Percentiles rank a stretch among this genome's conserved stretches.
phyloP scores from a whole-genome alignment of 92 coral and sea anemone species.

The Micromussa lordhowensis region DNA sequence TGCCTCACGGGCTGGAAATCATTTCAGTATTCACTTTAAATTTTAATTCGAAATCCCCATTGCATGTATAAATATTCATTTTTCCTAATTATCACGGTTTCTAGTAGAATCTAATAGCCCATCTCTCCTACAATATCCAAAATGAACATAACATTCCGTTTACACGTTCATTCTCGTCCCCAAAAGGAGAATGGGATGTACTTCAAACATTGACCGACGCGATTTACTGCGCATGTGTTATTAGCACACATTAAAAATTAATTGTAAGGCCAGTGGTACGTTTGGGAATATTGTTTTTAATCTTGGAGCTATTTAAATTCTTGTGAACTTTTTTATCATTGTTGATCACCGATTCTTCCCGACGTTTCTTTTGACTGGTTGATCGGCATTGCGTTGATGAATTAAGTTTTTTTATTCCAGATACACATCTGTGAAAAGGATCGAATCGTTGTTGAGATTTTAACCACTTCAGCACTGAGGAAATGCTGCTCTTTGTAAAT shows the following conservation, averaged over 20 bases:
- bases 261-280: not conserved
- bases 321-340: not conserved
- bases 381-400: not conserved
- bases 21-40: not conserved
- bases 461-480: too few relatives aligned
- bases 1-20: not conserved
- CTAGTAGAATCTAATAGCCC: not conserved
- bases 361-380: not conserved
- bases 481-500: too few relatives aligned
- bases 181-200: too few relatives aligned
- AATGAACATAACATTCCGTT: too few relatives aligned
- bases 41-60: not conserved
- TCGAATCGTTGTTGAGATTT: too few relatives aligned
- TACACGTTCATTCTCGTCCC: too few relatives aligned
- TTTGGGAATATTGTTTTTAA: too few relatives aligned
- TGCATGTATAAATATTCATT: not conserved
- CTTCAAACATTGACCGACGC: not conserved
- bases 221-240: not conserved
- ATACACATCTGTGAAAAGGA: too few relatives aligned
- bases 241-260: not conserved
- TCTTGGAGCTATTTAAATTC: not conserved
- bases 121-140: too few relatives aligned
- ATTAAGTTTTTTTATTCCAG: too few relatives aligned
- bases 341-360: too few relatives aligned
- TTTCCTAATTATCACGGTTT: not conserved